A percentile compares a stretch with the other conserved stretches of the same genome.
Evolutionary conservation across 2,113 vertebrate species (phyloP).

Genomic region (Hemiscyllium ocellatum): DNA sequence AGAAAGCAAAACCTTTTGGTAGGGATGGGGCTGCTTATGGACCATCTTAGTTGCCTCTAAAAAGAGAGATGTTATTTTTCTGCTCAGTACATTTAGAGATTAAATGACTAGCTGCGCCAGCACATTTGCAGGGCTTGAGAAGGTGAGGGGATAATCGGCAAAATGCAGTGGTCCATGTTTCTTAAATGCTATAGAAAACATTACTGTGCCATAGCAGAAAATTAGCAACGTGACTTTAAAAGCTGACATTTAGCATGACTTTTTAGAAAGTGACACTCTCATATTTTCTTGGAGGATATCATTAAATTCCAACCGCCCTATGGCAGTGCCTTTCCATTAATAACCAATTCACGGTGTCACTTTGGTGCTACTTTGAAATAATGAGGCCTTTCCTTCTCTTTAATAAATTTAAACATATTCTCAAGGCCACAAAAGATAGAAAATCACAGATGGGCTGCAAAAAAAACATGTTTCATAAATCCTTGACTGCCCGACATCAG

Average conservation of each 20-base stretch:
- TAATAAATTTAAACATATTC: constrained; percentile 99
- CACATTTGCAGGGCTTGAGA: constrained; percentile 96
- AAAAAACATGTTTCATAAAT: constrained; percentile 96
- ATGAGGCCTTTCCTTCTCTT: constrained; percentile 98
- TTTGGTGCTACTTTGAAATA: constrained; percentile 95
- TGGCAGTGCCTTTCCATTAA: constrained; percentile 99
- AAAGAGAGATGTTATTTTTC: constrained; percentile 80
- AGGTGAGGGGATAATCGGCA: constrained; percentile 99
- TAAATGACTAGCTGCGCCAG: constrained; percentile 99
- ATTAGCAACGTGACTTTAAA: constrained; percentile 98
- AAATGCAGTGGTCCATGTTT: constrained; percentile 99
- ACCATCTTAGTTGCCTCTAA: constrained; percentile 72
- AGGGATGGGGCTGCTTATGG: constrained; percentile 54
- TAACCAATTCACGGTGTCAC: constrained; percentile 99
- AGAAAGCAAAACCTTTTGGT: constrained; percentile 80
- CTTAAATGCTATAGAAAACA: constrained; percentile 99
- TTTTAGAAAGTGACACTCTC: constrained; percentile 99
- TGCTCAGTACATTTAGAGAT: constrained; percentile 99
- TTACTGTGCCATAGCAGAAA: constrained; percentile 99
- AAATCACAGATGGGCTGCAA: constrained; percentile 74
- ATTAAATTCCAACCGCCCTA: constrained; percentile 99
- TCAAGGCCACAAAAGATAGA: constrained; percentile 94
- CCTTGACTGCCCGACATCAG: constrained; percentile 89
- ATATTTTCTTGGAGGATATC: constrained; percentile 99
- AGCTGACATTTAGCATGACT: constrained; percentile 99